These are phyloP conservation scores for Misgurnus anguillicaudatus DNA, from an alignment of 2,113 vertebrate species.

Conservation along the genomic window DNA sequence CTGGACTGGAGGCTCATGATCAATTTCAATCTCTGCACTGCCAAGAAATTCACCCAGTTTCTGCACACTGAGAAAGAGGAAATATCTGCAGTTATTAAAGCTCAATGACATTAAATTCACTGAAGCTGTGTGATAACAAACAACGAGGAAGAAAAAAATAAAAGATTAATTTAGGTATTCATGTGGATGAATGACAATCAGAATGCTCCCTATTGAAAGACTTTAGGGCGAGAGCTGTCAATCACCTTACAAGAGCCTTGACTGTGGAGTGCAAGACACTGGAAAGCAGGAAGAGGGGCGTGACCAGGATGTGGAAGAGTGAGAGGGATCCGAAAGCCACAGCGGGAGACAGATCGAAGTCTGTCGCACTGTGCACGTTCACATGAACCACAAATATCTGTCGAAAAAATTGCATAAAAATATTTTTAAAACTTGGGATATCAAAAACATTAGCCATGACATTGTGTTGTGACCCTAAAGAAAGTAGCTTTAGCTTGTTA, in stretches of 20 bases:
- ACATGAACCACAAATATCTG: conserved; percentile 96
- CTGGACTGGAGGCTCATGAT: conserved; percentile 76
- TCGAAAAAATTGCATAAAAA: background rate
- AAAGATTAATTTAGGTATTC: background rate
- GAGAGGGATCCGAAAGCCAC: conserved; percentile 97
- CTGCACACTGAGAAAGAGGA: conserved; percentile 80
- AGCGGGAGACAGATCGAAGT: conserved; percentile 87
- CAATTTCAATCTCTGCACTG: conserved; percentile 90
- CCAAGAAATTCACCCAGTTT: conserved; percentile 95
- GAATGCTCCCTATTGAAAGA: background rate
- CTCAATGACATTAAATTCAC: background rate
- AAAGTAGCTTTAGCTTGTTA: too few relatives aligned
- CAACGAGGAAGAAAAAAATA: background rate
- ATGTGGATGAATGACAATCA: background rate
- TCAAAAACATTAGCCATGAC: too few relatives aligned
- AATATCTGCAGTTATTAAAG: background rate
- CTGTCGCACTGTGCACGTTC: conserved; percentile 85
- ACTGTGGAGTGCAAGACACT: conserved; percentile 96
- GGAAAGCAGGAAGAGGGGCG: conserved; percentile 94
- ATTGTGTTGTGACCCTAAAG: background rate
- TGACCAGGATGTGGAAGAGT: conserved; percentile 96
- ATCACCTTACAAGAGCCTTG: conserved; percentile 95
- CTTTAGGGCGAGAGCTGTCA: background rate
- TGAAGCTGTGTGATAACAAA: background rate
- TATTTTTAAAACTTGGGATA: background rate